phyloP scores from a whole-genome alignment of 2,888 invertebrate species.

The Patella caerulea region DNA sequence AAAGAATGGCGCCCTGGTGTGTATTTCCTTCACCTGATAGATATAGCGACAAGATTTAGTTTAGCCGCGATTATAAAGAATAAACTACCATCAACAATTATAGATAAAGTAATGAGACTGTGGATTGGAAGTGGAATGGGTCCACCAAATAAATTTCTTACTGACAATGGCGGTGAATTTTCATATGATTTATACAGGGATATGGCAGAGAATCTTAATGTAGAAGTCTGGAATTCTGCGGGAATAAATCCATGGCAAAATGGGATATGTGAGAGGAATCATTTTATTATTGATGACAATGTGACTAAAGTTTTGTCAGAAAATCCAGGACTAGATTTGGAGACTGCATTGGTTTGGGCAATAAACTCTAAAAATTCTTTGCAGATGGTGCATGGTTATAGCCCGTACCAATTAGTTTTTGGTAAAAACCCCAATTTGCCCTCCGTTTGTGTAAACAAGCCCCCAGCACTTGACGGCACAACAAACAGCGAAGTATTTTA shows the following conservation, averaged over 20 bases:
- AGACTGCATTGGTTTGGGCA: slow-evolving; percentile 18
- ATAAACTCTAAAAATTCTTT: slow-evolving; percentile 16
- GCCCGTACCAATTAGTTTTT: slow-evolving; percentile 28
- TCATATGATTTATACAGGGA: slow-evolving; percentile 16
- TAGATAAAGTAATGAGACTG: slow-evolving; percentile 14
- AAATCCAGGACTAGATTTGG: slow-evolving; percentile 9
- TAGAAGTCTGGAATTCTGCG: slow-evolving; percentile 17
- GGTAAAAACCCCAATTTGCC: slow-evolving; percentile 27
- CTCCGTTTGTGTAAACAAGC: slow-evolving; percentile 15
- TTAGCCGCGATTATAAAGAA: slow-evolving; percentile 15
- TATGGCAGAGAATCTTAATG: slow-evolving; percentile 21
- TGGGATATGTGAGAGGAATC: slow-evolving; percentile 2
- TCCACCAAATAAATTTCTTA: neutral
- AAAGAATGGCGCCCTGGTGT: slow-evolving; percentile 5
- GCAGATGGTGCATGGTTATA: slow-evolving; percentile 23
- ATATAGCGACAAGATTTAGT: slow-evolving; percentile 20
- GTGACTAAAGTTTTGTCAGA: slow-evolving; percentile 9
- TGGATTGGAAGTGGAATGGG: too few relatives aligned
- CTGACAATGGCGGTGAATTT: slow-evolving; percentile 27
- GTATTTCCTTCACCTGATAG: slow-evolving; percentile 22
- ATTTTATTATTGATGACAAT: slow-evolving; percentile 20
- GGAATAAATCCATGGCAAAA: slow-evolving; percentile 12
- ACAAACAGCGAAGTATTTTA: too few relatives aligned
- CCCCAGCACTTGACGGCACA: slow-evolving; percentile 23
- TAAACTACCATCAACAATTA: slow-evolving; percentile 11